These are phyloP conservation scores for Limnodromus scolopaceus DNA, from an alignment of 2,797 vertebrate species.

Conservation along the genomic window DNA sequence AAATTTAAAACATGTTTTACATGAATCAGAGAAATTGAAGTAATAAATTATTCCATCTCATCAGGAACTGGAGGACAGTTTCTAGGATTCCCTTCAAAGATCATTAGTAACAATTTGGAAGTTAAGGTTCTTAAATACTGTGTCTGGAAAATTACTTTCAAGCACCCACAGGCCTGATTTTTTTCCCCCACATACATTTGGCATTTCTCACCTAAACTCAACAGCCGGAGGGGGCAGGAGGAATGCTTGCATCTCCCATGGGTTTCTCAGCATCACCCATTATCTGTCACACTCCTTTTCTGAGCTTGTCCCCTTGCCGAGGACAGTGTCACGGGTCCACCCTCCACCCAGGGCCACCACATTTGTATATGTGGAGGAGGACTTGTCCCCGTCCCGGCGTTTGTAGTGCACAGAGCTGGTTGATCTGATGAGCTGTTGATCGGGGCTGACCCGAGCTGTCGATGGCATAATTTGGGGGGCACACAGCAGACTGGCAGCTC, in stretches of 20 bases:
- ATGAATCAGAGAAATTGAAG: constrained; percentile 45
- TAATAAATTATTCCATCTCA: constrained; percentile 50
- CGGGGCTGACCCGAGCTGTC: not conserved
- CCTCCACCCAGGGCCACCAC: not conserved
- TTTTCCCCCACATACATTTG: not conserved
- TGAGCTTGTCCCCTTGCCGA: not conserved
- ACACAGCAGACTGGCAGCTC: not conserved
- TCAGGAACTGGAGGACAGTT: constrained; percentile 1
- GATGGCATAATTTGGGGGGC: too few species aligned
- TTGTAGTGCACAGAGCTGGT: not conserved
- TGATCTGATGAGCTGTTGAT: not conserved
- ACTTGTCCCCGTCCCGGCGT: not conserved
- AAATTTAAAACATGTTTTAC: constrained; percentile 37
- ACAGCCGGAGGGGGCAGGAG: not conserved
- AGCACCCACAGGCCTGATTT: not conserved
- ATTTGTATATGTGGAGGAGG: not conserved
- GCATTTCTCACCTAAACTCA: not conserved
- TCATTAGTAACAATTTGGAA: not conserved
- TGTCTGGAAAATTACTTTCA: not conserved
- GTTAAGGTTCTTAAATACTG: not conserved
- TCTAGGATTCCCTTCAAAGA: constrained; percentile 5
- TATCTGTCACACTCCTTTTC: not conserved
- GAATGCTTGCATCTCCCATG: not conserved
- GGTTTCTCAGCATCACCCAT: fast-evolving
- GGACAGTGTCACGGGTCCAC: not conserved